Base-by-base conservation (phyloP, 2,113 vertebrate genomes). In the Sebastes schlegelii region DNA sequence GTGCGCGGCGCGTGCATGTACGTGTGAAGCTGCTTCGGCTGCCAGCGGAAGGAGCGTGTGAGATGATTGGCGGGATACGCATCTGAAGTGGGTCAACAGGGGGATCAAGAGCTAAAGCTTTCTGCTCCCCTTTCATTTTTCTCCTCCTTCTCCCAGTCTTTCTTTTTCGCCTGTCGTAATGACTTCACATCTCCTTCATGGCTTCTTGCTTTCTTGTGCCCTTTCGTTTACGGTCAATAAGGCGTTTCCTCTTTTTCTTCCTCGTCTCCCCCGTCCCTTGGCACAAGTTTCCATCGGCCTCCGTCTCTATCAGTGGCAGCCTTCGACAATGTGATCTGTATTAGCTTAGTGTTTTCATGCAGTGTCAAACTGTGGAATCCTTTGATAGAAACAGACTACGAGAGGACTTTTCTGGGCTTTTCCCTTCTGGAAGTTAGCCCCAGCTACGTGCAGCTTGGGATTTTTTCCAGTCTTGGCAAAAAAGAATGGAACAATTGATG, bases 401-500 rank as follows among this genome's bases (percentile, higher is more conserved):
- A 73, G 81, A 69, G 70, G 80, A 88, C 84, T 85, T 79, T 92
- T 88, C 86, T 75, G 73, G 89, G 88, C 85, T 90, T 91, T 88
- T 92, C 90, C 91, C 82, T 85, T 79, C 88, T 89, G 88, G 85
- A 92, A 79, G 77, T 84, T 64, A 58, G 86, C 79, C 85, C 79
- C 75, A 74, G 79, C 88, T 87, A 68, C 34, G 74, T 88, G 88
- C 79, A 69, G 67, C 77, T 88, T 88, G 71, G 64, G 76, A 80
- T 46, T 74, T 86, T 90, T 89, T 88, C 88, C 88, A 89, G 79
- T 62, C 69, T 72, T 85, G 77, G 84, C 85, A 84, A 79, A 87
- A 83, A 89, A 77, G 86, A 93, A 79, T 90, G 88, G 92, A 89
- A 88, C 89, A 94, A 86, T 88, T 87, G 82, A 93, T 92, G 84